A percentile compares a stretch with the other conserved stretches of the same genome.
phyloP scores from a whole-genome alignment of 2,113 vertebrate genomes.

The Oncorhynchus nerka region DNA sequence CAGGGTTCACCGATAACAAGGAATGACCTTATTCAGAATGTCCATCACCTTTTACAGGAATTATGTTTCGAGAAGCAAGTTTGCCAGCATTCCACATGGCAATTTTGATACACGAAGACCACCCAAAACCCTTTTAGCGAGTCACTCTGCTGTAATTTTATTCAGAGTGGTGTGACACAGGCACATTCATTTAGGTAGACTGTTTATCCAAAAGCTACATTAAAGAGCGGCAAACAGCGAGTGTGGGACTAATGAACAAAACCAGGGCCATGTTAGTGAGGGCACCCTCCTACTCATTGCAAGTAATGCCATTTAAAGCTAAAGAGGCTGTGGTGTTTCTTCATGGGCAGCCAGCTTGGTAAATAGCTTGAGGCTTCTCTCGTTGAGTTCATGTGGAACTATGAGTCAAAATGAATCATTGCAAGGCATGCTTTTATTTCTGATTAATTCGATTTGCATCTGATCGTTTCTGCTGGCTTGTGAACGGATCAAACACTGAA shows the following conservation, averaged over 20 bases:
- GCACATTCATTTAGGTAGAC: slow-evolving; percentile 29
- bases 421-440: slow-evolving; percentile 4
- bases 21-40: not conserved
- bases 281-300: slow-evolving; percentile 2
- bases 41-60: slow-evolving; percentile 33
- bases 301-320: slow-evolving; percentile 3
- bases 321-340: slow-evolving; percentile 33
- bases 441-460: slow-evolving; percentile 13
- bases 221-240: slow-evolving; percentile 2
- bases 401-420: not conserved
- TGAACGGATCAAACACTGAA: slow-evolving; percentile 25
- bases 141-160: slow-evolving; percentile 8
- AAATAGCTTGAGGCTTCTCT: slow-evolving; percentile 22
- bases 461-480: slow-evolving; percentile 12
- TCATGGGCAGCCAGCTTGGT: slow-evolving; percentile 20
- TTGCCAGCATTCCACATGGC: slow-evolving; percentile 25
- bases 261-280: not conserved
- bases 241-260: slow-evolving; percentile 25
- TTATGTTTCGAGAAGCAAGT: slow-evolving; percentile 54
- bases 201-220: slow-evolving; percentile 13
- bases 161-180: slow-evolving; percentile 4
- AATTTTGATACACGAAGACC: slow-evolving; percentile 34
- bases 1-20: not conserved
- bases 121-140: slow-evolving; percentile 38
- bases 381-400: slow-evolving; percentile 11